Percentiles rank a stretch among this genome's conserved stretches.
Conservation (phyloP, 2,113 vertebrate genomes). For the Hepsetus odoe region DNA sequence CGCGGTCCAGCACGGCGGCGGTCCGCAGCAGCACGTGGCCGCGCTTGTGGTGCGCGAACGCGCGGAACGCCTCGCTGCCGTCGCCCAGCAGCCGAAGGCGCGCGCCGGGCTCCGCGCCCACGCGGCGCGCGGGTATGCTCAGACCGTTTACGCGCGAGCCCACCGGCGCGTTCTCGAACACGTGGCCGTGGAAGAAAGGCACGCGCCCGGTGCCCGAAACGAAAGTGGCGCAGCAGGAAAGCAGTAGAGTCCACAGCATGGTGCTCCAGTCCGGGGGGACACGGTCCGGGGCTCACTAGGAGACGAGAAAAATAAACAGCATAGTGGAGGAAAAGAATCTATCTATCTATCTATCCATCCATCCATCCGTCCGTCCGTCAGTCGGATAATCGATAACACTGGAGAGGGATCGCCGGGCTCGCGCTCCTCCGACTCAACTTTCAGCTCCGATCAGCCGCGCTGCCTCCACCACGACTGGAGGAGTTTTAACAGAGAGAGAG, state of each 20-base stretch:
- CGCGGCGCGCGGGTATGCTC: slow-evolving; percentile 79
- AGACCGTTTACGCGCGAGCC: slow-evolving; percentile 83
- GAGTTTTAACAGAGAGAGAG: background rate
- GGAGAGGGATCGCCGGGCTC: background rate
- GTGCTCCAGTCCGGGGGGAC: slow-evolving; percentile 51
- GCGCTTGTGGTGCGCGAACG: slow-evolving; percentile 79
- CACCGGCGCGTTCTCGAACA: slow-evolving; percentile 84
- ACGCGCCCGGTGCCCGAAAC: slow-evolving; percentile 67
- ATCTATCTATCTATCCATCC: slow-evolving; percentile 1
- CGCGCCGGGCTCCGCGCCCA: slow-evolving; percentile 71
- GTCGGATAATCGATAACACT: background rate
- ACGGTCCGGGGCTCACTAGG: slow-evolving; percentile 48
- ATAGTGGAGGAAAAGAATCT: slow-evolving; percentile 20
- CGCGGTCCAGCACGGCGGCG: slow-evolving; percentile 78
- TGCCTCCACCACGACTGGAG: background rate
- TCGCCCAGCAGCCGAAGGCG: slow-evolving; percentile 81
- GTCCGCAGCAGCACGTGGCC: slow-evolving; percentile 82
- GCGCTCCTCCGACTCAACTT: background rate
- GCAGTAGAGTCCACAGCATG: slow-evolving; percentile 74
- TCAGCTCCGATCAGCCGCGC: slow-evolving; percentile 1
- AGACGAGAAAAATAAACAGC: slow-evolving; percentile 8
- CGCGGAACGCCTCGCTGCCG: slow-evolving; percentile 78
- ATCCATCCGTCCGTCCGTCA: background rate
- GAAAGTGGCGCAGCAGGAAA: slow-evolving; percentile 65
- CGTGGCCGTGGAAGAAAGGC: slow-evolving; percentile 82